Evolutionary conservation across 2,797 vertebrate genomes (phyloP).

Genomic region (Silurus aristotelis): DNA sequence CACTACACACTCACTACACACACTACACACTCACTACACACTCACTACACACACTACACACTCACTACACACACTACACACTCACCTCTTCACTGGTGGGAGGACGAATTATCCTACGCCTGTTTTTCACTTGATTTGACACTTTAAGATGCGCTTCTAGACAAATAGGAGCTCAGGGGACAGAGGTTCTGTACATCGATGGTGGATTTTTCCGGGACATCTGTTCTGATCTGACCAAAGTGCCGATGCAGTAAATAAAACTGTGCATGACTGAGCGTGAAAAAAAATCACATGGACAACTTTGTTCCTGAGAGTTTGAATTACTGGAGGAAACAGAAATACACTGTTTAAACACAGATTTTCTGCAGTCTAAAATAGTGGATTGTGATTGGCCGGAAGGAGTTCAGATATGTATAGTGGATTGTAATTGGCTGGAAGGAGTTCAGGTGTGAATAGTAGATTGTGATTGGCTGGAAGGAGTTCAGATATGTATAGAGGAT

Average conservation of each 20-base stretch:
- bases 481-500: too few relatives aligned
- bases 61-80: too few relatives aligned
- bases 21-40: conserved; percentile 47
- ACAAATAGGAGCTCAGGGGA: conserved; percentile 37
- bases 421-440: too few relatives aligned
- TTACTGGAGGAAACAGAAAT: conserved; percentile 4
- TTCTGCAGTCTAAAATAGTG: neutral
- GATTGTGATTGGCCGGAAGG: neutral
- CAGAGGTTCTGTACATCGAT: conserved; percentile 24
- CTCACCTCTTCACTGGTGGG: conserved; percentile 61
- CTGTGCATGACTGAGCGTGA: neutral
- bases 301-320: conserved; percentile 25
- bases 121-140: conserved; percentile 61
- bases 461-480: too few relatives aligned
- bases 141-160: conserved; percentile 45
- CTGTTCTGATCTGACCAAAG: conserved; percentile 27
- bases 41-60: conserved; percentile 37
- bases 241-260: conserved; percentile 8
- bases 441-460: too few relatives aligned
- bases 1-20: neutral
- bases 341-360: too few relatives aligned
- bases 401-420: too few relatives aligned
- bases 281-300: conserved; percentile 7
- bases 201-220: conserved; percentile 48
- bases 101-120: conserved; percentile 61